These are phyloP conservation scores for Pegea sp. DNA, from an alignment of 23 tunicate genomes.

Conservation along the genomic window DNA sequence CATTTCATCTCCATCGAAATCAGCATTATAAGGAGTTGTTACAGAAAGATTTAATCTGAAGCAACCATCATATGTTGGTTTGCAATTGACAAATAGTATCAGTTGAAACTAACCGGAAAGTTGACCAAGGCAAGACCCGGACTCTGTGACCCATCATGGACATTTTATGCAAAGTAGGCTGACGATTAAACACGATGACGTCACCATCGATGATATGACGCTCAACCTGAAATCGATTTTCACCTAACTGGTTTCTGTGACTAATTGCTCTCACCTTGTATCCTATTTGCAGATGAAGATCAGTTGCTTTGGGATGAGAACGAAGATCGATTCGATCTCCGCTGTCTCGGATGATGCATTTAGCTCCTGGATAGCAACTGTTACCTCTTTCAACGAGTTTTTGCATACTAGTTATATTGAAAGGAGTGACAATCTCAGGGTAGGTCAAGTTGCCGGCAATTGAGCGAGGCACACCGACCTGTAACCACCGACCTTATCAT, in stretches of 20 bases:
- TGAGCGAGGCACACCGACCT: constrained; percentile 98
- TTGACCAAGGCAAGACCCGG: constrained; percentile 95
- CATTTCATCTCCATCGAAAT: constrained; percentile 99
- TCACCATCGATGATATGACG: constrained; percentile 95
- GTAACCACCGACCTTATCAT: neutral
- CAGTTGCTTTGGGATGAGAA: constrained; percentile 92
- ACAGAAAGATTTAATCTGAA: constrained; percentile 93
- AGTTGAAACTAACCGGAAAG: constrained; percentile 75
- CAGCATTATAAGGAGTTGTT: constrained; percentile 99
- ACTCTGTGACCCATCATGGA: constrained; percentile 99
- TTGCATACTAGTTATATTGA: constrained; percentile 94
- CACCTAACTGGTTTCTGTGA: neutral
- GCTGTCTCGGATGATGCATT: constrained; percentile 93
- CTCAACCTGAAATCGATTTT: constrained; percentile 46
- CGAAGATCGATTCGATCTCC: constrained; percentile 95
- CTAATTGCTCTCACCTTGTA: constrained; percentile 33
- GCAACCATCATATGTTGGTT: too few relatives aligned
- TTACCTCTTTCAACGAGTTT: constrained; percentile 80
- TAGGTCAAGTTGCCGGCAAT: constrained; percentile 94
- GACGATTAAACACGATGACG: constrained; percentile 95
- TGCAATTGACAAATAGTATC: too few relatives aligned
- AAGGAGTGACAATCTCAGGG: constrained; percentile 98
- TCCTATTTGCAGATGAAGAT: constrained; percentile 94
- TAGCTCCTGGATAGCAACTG: constrained; percentile 96
- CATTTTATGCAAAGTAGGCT: constrained; percentile 99